phyloP scores from a whole-genome alignment of 2,113 vertebrate species.

The Cricetomys ansorgei region DNA sequence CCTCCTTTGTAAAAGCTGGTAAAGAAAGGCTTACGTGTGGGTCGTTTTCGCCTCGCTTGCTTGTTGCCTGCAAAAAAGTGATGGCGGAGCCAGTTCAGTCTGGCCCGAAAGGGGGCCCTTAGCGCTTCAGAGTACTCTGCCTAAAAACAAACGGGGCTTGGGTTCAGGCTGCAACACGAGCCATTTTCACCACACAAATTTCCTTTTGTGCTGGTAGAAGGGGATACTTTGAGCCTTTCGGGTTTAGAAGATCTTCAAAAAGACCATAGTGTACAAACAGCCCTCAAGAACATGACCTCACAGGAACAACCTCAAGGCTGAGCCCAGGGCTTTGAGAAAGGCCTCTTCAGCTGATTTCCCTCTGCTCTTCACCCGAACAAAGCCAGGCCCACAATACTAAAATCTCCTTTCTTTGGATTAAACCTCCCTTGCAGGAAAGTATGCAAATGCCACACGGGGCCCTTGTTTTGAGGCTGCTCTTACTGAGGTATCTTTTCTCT shows the following conservation, averaged over 20 bases:
- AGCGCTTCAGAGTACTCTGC: slow-evolving; percentile 69
- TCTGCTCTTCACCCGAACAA: slow-evolving; percentile 88
- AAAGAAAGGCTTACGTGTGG: background rate
- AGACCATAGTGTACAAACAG: slow-evolving; percentile 86
- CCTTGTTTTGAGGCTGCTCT: slow-evolving; percentile 80
- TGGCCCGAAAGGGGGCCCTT: slow-evolving; percentile 37
- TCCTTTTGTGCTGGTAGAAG: slow-evolving; percentile 77
- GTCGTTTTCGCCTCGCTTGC: slow-evolving; percentile 64
- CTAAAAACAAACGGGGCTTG: slow-evolving; percentile 76
- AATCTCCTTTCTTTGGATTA: slow-evolving; percentile 88
- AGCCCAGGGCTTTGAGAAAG: slow-evolving; percentile 86
- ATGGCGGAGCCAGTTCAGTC: background rate
- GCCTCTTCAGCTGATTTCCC: slow-evolving; percentile 86
- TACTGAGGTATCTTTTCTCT: slow-evolving; percentile 86
- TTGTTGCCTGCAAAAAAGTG: slow-evolving; percentile 72
- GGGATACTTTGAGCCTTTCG: slow-evolving; percentile 77
- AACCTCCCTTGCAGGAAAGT: slow-evolving; percentile 84
- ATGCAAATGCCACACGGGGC: slow-evolving; percentile 87
- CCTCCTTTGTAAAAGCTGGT: background rate
- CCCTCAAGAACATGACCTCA: slow-evolving; percentile 83
- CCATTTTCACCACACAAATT: slow-evolving; percentile 81
- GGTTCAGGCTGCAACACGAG: slow-evolving; percentile 76
- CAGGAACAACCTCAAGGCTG: slow-evolving; percentile 84
- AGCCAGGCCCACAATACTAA: slow-evolving; percentile 87
- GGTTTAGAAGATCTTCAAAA: slow-evolving; percentile 84